Evolutionary conservation across 2,888 invertebrate species (phyloP), one percentile per base, ranked within the genome.

Genomic region (Drosophila kokeensis): DNA sequence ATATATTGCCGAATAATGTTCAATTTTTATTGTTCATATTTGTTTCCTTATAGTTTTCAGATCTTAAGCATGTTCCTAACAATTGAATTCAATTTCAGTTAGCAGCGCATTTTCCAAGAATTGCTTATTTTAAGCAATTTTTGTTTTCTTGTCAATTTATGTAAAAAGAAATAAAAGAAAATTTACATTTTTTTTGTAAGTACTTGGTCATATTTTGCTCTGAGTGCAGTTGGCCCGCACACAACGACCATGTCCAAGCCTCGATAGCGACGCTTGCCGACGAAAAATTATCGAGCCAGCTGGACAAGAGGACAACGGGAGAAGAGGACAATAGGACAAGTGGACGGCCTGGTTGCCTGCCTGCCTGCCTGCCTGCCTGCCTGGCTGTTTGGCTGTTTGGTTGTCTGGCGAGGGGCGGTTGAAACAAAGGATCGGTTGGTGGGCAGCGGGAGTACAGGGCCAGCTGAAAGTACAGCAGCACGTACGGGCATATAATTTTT

Each of bases 401-500:
- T 42, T 59, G 54, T 18, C 40, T 42, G 49, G 29, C 55, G 50
- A 42, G 42, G 30, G 36, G 11, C 34, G 54, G 32, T 61, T 50
- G 54, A 34, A 48, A 64, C 48, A 32, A 59, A 27, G 58, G 49
- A 29, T 34, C 48, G 68, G 24, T 5, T 34, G 34, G 29, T 34
- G 36, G 40, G 48, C 8, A 45, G 40, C 42, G 29, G 27, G 34
- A 42, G 24, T n/a, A n/a, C n/a, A n/a, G n/a, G 11, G 24, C 30
- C 36, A 50, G 49, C 48, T 55, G 79, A 45, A 69, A 57, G 68
- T 52, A 62, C 72, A 68, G 73, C 75, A 82, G 73, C 89, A 89
- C 87, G 89, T 89, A 82, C 90, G 61, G 76, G 80, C 83, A 88
- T 91, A 87, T 91, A 89, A 90, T 89, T 90, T 90, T 83, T 91